Evolutionary conservation across 2,888 invertebrate genomes (phyloP).

Genomic region (Nycteola revayana): DNA sequence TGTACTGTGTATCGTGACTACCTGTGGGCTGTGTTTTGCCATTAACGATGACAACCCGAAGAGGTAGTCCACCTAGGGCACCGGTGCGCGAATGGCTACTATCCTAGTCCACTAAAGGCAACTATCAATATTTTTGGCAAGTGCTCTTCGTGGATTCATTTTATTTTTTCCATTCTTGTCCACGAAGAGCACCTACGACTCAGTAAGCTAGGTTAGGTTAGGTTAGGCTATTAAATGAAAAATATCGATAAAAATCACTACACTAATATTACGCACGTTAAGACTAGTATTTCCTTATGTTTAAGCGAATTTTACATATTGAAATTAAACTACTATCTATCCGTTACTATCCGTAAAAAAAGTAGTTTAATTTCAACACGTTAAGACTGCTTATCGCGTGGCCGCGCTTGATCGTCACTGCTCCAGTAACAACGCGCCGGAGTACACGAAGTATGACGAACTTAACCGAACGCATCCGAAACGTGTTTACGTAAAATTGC

Average conservation of each 20-base stretch:
- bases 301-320: background rate
- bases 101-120: background rate
- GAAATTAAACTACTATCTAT: background rate
- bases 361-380: too few relatives aligned
- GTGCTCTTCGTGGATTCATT: background rate
- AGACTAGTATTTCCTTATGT: constrained; percentile 1
- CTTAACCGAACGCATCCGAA: background rate
- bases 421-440: background rate
- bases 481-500: background rate
- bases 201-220: background rate
- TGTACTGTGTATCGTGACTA: too few relatives aligned
- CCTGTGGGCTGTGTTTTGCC: too few relatives aligned
- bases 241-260: background rate
- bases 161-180: background rate
- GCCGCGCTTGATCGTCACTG: background rate
- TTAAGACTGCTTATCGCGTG: background rate
- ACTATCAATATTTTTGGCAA: constrained; percentile 1
- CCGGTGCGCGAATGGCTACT: background rate
- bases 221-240: background rate
- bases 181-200: constrained; percentile 1
- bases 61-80: constrained; percentile 1
- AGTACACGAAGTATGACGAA: background rate
- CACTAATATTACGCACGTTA: background rate
- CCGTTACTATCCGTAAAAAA: background rate
- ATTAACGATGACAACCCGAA: too few relatives aligned